Evolutionary conservation across 2,888 invertebrate genomes (phyloP).

Genomic region (Drosophila atroscutellata): DNA sequence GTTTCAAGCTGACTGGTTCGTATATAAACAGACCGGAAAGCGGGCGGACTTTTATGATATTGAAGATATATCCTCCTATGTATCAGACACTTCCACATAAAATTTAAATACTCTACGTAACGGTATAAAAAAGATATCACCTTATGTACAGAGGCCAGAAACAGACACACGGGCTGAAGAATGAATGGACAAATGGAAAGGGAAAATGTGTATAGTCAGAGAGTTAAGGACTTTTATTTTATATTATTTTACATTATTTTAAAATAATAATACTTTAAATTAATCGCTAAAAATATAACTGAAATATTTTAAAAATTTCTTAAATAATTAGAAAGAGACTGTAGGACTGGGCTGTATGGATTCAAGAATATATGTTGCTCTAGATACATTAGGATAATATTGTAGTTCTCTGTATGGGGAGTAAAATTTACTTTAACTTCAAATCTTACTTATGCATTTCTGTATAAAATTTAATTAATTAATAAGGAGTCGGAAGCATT

Average conservation of each 20-base stretch:
- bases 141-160: not conserved
- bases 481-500: not conserved
- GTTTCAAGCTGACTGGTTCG: not conserved
- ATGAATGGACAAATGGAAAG: not conserved
- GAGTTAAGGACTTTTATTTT: too few species aligned
- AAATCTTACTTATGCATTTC: not conserved
- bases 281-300: not conserved
- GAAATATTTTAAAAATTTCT: not conserved
- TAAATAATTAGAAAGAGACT: not conserved
- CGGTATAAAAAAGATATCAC: not conserved
- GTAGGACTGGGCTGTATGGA: not conserved
- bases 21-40: not conserved
- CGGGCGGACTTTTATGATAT: not conserved
- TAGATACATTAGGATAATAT: not conserved
- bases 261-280: not conserved
- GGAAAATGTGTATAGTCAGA: not conserved
- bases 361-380: not conserved
- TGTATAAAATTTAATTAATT: not conserved
- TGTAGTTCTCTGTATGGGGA: not conserved
- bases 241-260: not conserved
- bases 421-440: not conserved
- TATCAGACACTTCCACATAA: not conserved
- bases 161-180: not conserved
- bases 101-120: not conserved
- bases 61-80: not conserved